These are phyloP conservation scores for Heteromurus nitidus DNA, from an alignment of 2,888 invertebrate genomes.

Conservation along the genomic window DNA sequence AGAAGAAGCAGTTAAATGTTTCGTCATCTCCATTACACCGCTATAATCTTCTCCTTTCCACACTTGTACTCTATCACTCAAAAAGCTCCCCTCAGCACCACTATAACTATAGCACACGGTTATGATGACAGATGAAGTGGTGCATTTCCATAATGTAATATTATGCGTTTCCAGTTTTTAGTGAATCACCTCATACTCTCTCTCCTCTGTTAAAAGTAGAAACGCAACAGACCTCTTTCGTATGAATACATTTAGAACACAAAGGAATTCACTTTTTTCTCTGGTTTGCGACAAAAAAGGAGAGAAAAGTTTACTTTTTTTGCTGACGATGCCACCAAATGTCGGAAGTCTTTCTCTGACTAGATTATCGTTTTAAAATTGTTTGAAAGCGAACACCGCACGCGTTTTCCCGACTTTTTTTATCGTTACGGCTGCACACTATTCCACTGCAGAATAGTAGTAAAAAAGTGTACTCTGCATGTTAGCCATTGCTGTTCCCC, in stretches of 20 bases:
- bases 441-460: conserved; percentile 34
- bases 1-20: conserved; percentile 37
- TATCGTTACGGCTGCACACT: conserved; percentile 29
- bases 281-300: not conserved
- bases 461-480: conserved; percentile 11
- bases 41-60: not conserved
- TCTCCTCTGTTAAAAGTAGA: not conserved
- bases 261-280: not conserved
- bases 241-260: conserved; percentile 3
- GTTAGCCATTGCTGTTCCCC: conserved; percentile 14
- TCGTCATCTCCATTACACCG: conserved; percentile 42
- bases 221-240: not conserved
- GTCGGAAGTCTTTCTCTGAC: not conserved
- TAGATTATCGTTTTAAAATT: conserved; percentile 48
- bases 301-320: conserved; percentile 27
- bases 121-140: conserved; percentile 42
- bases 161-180: conserved; percentile 20
- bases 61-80: not conserved
- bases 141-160: conserved; percentile 35
- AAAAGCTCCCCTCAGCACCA: not conserved
- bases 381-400: conserved; percentile 1
- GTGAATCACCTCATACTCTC: not conserved
- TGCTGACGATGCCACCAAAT: too few species aligned
- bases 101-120: not conserved
- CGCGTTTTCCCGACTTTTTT: conserved; percentile 10